These are phyloP conservation scores for Busseola fusca DNA, from an alignment of 2,888 invertebrate species.

Conservation along the genomic window DNA sequence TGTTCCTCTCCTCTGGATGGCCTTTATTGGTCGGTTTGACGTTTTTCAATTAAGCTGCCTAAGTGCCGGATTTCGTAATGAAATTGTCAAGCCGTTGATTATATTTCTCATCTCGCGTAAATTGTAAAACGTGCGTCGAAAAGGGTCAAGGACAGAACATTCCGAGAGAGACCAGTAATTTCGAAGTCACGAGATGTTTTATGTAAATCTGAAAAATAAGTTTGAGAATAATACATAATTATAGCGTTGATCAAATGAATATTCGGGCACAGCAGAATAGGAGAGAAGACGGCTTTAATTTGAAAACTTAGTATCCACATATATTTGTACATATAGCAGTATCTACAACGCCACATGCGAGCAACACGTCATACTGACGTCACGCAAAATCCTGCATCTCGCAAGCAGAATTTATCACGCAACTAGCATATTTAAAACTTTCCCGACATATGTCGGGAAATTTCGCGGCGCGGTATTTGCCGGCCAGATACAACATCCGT, in stretches of 20 bases:
- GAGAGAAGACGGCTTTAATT: too few relatives aligned
- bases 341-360: too few relatives aligned
- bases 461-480: too few relatives aligned
- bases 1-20: too few relatives aligned
- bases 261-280: not conserved
- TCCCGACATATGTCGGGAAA: too few relatives aligned
- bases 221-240: not conserved
- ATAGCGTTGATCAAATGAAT: not conserved
- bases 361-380: too few relatives aligned
- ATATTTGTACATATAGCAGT: too few relatives aligned
- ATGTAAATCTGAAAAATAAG: not conserved
- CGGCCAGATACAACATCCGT: too few relatives aligned
- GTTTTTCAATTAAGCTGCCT: not conserved
- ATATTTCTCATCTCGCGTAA: slow-evolving; percentile 24
- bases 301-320: too few relatives aligned
- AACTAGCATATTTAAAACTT: too few relatives aligned
- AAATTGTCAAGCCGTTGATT: slow-evolving; percentile 2
- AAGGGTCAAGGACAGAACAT: slow-evolving; percentile 6
- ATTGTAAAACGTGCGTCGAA: slow-evolving; percentile 24
- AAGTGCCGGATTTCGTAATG: slow-evolving; percentile 7
- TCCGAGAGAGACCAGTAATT: not conserved
- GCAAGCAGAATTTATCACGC: too few relatives aligned
- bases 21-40: not conserved
- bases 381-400: too few relatives aligned
- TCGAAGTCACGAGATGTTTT: not conserved